Conservation (phyloP, 2,888 invertebrate genomes). For the Eugnorisma glareosa region DNA sequence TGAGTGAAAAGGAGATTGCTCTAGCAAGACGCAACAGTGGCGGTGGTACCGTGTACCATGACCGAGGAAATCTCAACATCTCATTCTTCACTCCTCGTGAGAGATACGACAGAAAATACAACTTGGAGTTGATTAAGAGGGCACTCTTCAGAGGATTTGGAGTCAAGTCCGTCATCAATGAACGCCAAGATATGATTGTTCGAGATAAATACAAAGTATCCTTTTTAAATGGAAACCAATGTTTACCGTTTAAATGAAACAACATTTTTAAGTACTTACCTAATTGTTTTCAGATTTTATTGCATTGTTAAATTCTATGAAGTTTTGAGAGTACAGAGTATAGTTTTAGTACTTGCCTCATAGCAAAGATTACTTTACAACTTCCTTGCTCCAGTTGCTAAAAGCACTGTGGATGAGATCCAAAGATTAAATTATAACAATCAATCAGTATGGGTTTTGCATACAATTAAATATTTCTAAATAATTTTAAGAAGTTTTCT, state of each 20-base stretch:
- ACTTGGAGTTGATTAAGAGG: conserved; percentile 96
- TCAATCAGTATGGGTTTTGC: not conserved
- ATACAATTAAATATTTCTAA: not conserved
- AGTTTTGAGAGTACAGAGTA: not conserved
- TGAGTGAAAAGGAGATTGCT: conserved; percentile 92
- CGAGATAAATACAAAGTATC: conserved; percentile 94
- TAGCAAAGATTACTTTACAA: not conserved
- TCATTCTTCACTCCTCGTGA: conserved; percentile 97
- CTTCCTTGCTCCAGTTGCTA: not conserved
- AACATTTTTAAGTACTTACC: not conserved
- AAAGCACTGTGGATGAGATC: not conserved
- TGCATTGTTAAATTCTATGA: not conserved
- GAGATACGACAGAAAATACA: conserved; percentile 95
- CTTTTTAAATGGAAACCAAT: conserved; percentile 69
- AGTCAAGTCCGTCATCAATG: conserved; percentile 93
- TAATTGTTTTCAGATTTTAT: not conserved
- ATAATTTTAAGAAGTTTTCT: not conserved
- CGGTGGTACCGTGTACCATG: conserved; percentile 99
- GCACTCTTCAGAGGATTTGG: conserved; percentile 96
- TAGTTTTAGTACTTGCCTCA: not conserved
- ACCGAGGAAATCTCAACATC: conserved; percentile 97
- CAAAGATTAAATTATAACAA: not conserved
- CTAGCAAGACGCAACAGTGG: conserved; percentile 98
- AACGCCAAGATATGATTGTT: conserved; percentile 96
- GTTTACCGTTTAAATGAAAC: not conserved